These are phyloP conservation scores for Colletes collaris DNA, from an alignment of 2,888 invertebrate species.

Conservation along the genomic window DNA sequence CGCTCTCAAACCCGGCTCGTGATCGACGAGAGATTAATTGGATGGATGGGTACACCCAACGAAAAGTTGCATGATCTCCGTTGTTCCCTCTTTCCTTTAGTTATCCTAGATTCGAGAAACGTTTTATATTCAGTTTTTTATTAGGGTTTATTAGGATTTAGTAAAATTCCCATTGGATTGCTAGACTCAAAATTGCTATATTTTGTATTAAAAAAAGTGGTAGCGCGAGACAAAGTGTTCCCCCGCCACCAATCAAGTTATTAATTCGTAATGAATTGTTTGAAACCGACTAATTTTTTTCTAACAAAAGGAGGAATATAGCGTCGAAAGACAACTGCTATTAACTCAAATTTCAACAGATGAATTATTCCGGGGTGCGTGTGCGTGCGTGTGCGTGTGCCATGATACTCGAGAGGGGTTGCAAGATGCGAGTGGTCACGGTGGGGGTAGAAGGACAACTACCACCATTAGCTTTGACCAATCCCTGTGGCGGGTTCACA, in stretches of 20 bases:
- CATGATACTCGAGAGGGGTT: slow-evolving; percentile 41
- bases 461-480: slow-evolving; percentile 36
- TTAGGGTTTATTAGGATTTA: too few species aligned
- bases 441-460: slow-evolving; percentile 49
- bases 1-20: neutral
- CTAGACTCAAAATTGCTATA: too few species aligned
- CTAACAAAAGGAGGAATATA: neutral
- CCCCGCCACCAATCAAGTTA: too few species aligned
- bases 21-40: neutral
- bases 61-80: too few species aligned
- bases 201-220: too few species aligned
- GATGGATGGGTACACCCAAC: neutral
- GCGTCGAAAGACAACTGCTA: slow-evolving; percentile 27
- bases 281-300: neutral
- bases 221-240: too few species aligned
- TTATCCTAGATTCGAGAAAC: too few species aligned
- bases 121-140: too few species aligned
- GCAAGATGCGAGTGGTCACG: slow-evolving; percentile 8
- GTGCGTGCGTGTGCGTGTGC: neutral
- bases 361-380: neutral
- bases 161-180: too few species aligned
- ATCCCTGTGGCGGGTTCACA: slow-evolving; percentile 22
- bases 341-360: slow-evolving; percentile 51
- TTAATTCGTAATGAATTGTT: too few species aligned
- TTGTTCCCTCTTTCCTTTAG: neutral